These are phyloP conservation scores for Mongoloraphidia duomilia DNA, from an alignment of 2,888 invertebrate species.

Conservation along the genomic window DNA sequence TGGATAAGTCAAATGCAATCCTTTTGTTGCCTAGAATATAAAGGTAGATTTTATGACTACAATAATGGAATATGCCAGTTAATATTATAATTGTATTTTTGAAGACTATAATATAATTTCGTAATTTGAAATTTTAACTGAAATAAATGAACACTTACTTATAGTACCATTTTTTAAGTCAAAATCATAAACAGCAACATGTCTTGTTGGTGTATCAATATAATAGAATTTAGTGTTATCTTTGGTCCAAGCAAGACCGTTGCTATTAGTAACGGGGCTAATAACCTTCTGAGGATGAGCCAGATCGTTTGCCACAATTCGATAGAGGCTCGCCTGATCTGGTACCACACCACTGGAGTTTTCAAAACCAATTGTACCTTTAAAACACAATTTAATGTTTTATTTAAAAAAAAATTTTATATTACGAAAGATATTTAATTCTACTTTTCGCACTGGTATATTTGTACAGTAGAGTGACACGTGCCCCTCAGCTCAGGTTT, in stretches of 20 bases:
- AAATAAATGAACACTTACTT: slow-evolving; percentile 31
- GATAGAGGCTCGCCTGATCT: slow-evolving; percentile 43
- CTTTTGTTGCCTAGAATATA: slow-evolving; percentile 39
- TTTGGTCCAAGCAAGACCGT: slow-evolving; percentile 62
- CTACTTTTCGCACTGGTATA: too few species aligned
- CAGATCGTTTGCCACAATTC: slow-evolving; percentile 30
- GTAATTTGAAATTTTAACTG: slow-evolving; percentile 4
- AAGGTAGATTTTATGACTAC: slow-evolving; percentile 2
- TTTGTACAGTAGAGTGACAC: too few species aligned
- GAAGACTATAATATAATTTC: too few species aligned
- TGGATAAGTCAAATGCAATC: slow-evolving; percentile 40
- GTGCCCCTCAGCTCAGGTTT: too few species aligned
- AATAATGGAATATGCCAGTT: too few species aligned
- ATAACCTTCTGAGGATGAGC: slow-evolving; percentile 20
- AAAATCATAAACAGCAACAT: slow-evolving; percentile 56
- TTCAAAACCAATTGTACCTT: slow-evolving; percentile 51
- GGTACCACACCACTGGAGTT: slow-evolving; percentile 30
- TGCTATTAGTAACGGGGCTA: slow-evolving; percentile 49
- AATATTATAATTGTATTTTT: too few species aligned
- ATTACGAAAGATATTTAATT: too few species aligned
- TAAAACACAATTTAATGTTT: too few species aligned
- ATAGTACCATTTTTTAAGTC: slow-evolving; percentile 41
- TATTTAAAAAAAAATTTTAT: too few species aligned
- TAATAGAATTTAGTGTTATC: slow-evolving; percentile 60
- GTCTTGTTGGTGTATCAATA: slow-evolving; percentile 54